Base-by-base conservation (phyloP, 2,113 vertebrate species). In the Brachirus orientalis region DNA sequence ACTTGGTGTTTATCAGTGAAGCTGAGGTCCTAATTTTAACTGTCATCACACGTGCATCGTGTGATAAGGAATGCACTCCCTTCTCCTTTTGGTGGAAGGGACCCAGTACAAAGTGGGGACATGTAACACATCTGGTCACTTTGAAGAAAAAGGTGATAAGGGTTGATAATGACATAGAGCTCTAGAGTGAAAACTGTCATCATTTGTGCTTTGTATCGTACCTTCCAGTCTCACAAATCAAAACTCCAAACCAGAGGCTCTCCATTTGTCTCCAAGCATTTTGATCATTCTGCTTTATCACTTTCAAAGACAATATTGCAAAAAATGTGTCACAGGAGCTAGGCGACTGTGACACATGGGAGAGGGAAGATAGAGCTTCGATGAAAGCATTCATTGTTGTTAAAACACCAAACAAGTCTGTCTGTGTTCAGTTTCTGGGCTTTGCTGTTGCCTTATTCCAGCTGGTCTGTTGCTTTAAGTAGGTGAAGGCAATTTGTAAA, bases 211-310 rank as follows among this genome's bases (percentile, higher is more conserved):
- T 78, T 77, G 55, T 64, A 59, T 57, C 45, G 79, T 81, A 77
- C 71, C 90, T 82, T 84, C 63, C 71, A 81, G 73, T 88, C 79
- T 79, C 41, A 35, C 77, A 82, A 87, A 90, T 88, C 87, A 86
- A 87, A 90, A 86, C 85, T 82, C 79, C 69, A 89, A 84, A 89
- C 78, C 71, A 72, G 76, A 79, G 76, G 80, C 85, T 85, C 82
- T 84, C 72, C 46, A 62, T 91, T 86, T 86, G 76, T 85, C 81
- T 84, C 68, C 43, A 28, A 67, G 69, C 80, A 86, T 79, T 90
- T 89, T 89, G 89, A 89, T 91, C 87, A 84, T 88, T 52, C 47
- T 66, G 66, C 74, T 83, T 89, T 73, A 86, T 68, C 78, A 63
- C 13, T 80, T 88, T 89, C 86, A 90, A 90, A 88, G 82, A 59